phyloP scores from a whole-genome alignment of 2,113 vertebrate genomes.

The Hymenochirus boettgeri region DNA sequence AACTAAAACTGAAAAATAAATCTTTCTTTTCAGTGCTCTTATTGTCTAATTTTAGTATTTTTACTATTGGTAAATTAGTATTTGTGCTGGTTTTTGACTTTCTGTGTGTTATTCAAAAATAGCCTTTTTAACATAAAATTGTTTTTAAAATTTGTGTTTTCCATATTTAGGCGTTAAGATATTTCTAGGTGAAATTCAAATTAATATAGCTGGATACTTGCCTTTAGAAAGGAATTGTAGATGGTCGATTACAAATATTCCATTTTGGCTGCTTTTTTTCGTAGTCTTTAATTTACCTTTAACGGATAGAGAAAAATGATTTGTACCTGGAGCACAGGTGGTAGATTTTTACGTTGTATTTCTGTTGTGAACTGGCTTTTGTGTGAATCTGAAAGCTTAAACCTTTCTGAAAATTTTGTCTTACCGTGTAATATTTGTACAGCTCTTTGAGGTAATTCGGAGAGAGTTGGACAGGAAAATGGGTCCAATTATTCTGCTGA shows the following conservation, averaged over 20 bases:
- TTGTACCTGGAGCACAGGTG: background rate
- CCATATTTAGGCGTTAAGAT: background rate
- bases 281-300: too few relatives aligned
- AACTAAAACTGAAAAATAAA: too few relatives aligned
- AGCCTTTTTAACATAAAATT: background rate
- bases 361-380: background rate
- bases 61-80: too few relatives aligned
- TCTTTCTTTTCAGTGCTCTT: too few relatives aligned
- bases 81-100: background rate
- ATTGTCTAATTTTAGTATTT: background rate
- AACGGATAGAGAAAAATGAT: too few relatives aligned
- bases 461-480: slow-evolving; percentile 19
- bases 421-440: slow-evolving; percentile 7
- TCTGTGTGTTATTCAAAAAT: background rate
- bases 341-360: background rate
- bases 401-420: background rate
- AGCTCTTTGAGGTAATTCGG: slow-evolving; percentile 9
- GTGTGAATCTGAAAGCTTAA: too few relatives aligned
- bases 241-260: too few relatives aligned
- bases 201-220: too few relatives aligned
- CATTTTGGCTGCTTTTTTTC: too few relatives aligned
- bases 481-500: slow-evolving; percentile 33
- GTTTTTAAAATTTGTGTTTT: background rate
- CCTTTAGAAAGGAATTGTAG: background rate
- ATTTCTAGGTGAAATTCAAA: background rate